Conservation (phyloP, 2,113 vertebrate genomes). For the Myanophis thanlyinensis region DNA sequence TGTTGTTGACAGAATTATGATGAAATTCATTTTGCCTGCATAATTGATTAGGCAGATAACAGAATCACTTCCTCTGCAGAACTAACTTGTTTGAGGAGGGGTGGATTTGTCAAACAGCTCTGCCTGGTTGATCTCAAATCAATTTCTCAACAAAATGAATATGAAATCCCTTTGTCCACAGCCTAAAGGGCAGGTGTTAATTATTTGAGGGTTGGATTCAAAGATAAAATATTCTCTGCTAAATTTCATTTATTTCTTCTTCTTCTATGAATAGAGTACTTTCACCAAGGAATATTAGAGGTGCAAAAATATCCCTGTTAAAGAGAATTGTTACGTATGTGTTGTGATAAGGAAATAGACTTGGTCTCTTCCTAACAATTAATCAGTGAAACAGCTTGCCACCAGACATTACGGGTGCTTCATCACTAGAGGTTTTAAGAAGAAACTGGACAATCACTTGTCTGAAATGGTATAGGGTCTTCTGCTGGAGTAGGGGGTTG, state of each 20-base stretch:
- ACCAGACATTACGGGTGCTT: no score
- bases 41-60: slow-evolving; percentile 66
- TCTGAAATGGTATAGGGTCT: no score
- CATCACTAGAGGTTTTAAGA: no score
- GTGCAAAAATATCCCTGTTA: slow-evolving; percentile 6
- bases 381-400: no score
- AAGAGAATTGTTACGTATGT: rapidly evolving
- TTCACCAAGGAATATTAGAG: slow-evolving; percentile 14
- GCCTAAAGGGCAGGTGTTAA: slow-evolving; percentile 57
- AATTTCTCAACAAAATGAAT: slow-evolving; percentile 61
- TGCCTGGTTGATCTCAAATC: slow-evolving; percentile 53
- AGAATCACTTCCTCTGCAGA: slow-evolving; percentile 54
- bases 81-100: slow-evolving; percentile 47
- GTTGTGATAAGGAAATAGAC: background rate
- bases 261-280: background rate
- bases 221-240: slow-evolving; percentile 55
- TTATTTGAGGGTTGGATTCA: slow-evolving; percentile 46
- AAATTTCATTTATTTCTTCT: slow-evolving; percentile 50
- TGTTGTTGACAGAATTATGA: slow-evolving; percentile 75
- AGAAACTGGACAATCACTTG: no score
- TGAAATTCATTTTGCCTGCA: slow-evolving; percentile 69
- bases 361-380: no score
- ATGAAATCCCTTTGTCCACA: slow-evolving; percentile 60
- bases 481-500: no score
- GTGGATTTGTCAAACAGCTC: slow-evolving; percentile 57